A percentile compares a stretch with the other conserved stretches of the same genome.
Evolutionary conservation across 2,113 vertebrate species (phyloP).

Genomic region (Indri indri): DNA sequence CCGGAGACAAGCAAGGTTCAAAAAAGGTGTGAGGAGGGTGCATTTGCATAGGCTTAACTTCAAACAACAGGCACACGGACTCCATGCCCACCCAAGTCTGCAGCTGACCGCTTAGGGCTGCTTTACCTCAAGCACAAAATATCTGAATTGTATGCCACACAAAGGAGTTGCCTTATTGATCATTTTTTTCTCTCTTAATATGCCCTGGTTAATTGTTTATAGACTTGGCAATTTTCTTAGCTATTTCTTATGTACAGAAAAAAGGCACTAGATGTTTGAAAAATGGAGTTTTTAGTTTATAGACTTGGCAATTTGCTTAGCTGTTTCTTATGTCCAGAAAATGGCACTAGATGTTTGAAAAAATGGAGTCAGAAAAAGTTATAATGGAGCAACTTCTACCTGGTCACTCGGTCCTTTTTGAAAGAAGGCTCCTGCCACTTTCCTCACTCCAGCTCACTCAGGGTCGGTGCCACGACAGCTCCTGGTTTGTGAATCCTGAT

Average conservation of each 20-base stretch:
- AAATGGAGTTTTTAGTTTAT: neutral
- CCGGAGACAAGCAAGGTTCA: neutral
- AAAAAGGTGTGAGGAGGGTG: neutral
- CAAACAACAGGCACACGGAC: neutral
- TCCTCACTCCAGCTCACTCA: neutral
- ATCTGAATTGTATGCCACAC: neutral
- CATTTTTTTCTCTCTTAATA: neutral
- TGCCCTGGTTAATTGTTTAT: neutral
- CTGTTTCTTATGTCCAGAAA: neutral
- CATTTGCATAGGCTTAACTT: neutral
- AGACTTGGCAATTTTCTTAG: neutral
- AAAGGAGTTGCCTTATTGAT: neutral
- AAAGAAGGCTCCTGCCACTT: neutral
- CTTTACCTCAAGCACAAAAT: neutral
- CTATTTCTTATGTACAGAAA: neutral
- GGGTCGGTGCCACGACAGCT: neutral
- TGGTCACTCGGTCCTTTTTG: neutral
- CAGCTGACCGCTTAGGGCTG: neutral
- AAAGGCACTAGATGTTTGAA: neutral
- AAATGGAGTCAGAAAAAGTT: neutral
- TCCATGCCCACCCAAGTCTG: neutral
- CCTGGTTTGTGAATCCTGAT: neutral
- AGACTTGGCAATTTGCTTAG: neutral
- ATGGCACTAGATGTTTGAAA: neutral
- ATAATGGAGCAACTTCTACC: neutral